Base-by-base conservation (phyloP, 2,888 invertebrate species). In the Drosophila paramelanica region DNA sequence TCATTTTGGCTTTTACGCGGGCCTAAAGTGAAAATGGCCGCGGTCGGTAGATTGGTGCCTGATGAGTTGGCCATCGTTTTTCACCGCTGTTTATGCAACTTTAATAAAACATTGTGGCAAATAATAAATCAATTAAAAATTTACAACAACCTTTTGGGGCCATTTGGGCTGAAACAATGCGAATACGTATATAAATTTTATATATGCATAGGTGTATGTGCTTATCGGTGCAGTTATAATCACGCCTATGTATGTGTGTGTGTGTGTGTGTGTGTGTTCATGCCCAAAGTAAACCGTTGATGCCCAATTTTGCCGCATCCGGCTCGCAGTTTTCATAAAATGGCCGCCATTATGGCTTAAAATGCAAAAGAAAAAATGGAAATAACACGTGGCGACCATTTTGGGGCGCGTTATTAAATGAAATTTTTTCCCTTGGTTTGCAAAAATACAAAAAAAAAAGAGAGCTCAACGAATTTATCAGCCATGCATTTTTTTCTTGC, bases 101-200 rank as follows among this genome's bases (percentile, higher is more conserved):
- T 86, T 76, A 86, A 88, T 73, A 77, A 79, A 81, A 79, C 60
- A 78, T 85, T 72, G 61, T 42, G 64, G 67, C 77, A 70, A 77
- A 76, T 74, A 85, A 79, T 73, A 77, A 75, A 85, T 75, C 67
- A 80, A 85, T 82, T 82, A 79, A 82, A 86, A 69, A 85, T 82
- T 67, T 77, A 80, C 58, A 71, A 60, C 59, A 55, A 47, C 47
- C 55, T 52, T 49, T 57, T 38, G 46, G 17, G 33, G 49, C n/a
- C n/a, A 56, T 14, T 20, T 25, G 23, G 36, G 20, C 45, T 25
- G 11, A 25, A 20, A 45, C 66, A 55, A 56, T 52, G 47, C 52
- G 61, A 50, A 60, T 39, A 65, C 23, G 20, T 31, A 39, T 11
- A 27, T 14, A 39, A 36, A 17, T 36, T 36, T 13, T 31, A 14